Percentiles rank a stretch among this genome's conserved stretches.
Evolutionary conservation across 2,888 invertebrate genomes (phyloP).

Genomic region (Nephrotoma guestfalica): DNA sequence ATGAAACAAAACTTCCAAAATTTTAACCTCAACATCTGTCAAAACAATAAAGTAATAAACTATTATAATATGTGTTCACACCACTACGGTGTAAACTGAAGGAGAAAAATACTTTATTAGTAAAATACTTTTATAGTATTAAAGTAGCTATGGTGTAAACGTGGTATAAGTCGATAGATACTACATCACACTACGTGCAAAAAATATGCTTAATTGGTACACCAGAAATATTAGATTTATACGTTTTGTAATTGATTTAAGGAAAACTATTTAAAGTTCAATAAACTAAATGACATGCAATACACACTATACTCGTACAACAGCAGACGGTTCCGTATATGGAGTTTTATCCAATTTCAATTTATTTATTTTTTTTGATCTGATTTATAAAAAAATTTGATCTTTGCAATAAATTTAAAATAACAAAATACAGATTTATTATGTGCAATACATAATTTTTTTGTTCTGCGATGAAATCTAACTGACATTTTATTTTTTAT

Average conservation of each 20-base stretch:
- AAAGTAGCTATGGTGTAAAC: too few relatives aligned
- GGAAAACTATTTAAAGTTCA: background rate
- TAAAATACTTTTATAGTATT: too few relatives aligned
- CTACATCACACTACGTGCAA: too few relatives aligned
- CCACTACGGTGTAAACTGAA: too few relatives aligned
- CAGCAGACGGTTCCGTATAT: background rate
- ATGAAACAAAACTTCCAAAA: too few relatives aligned
- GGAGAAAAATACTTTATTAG: too few relatives aligned
- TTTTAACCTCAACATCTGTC: too few relatives aligned
- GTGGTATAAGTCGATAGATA: too few relatives aligned
- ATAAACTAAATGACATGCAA: background rate
- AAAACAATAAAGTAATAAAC: too few relatives aligned
- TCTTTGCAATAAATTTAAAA: background rate
- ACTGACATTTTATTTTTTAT: background rate
- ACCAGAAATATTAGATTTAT: background rate
- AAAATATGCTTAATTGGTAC: background rate
- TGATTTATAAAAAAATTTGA: background rate
- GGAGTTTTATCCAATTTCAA: background rate
- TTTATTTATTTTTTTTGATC: background rate
- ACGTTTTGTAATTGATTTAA: background rate
- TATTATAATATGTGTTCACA: too few relatives aligned
- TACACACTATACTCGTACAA: background rate
- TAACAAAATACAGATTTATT: background rate
- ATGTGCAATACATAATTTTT: background rate
- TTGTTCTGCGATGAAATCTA: background rate